Conservation (phyloP, 2,113 vertebrate genomes). For the Cyprinodon tularosa region DNA sequence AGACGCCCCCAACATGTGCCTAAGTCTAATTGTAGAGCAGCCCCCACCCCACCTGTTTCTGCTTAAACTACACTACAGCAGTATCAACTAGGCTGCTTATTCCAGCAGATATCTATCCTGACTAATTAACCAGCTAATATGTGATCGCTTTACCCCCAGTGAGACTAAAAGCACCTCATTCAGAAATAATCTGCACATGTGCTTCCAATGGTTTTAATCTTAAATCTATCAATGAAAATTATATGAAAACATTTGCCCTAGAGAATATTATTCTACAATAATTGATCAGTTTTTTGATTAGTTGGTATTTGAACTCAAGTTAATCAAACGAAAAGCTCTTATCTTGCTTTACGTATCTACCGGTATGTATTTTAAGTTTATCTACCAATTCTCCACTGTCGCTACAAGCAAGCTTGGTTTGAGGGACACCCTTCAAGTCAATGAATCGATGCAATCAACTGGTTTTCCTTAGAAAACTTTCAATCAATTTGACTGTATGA, state of each 20-base stretch:
- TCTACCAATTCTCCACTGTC: constrained; percentile 11
- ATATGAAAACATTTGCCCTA: not conserved
- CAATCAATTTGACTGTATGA: too few species aligned
- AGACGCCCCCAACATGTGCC: not conserved
- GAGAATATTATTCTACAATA: not conserved
- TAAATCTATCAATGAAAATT: not conserved
- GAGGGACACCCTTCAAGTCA: too few species aligned
- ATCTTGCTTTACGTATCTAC: too few species aligned
- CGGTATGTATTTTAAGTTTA: not conserved
- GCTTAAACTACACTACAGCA: not conserved
- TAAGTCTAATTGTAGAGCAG: not conserved
- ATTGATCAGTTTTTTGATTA: not conserved
- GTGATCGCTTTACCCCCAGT: not conserved
- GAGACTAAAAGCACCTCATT: not conserved
- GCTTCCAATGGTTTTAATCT: not conserved
- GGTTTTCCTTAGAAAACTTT: too few species aligned
- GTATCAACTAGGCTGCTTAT: not conserved
- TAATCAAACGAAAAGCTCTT: too few species aligned
- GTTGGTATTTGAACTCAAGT: too few species aligned
- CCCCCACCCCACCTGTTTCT: not conserved
- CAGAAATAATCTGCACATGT: not conserved
- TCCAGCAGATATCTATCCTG: not conserved
- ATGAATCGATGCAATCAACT: too few species aligned
- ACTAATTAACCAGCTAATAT: not conserved
- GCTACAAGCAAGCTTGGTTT: too few species aligned